Percentiles rank a stretch among this genome's conserved stretches.
These are phyloP conservation scores for Pagetopsis macropterus DNA, from an alignment of 2,797 vertebrate species.

Conservation along the genomic window DNA sequence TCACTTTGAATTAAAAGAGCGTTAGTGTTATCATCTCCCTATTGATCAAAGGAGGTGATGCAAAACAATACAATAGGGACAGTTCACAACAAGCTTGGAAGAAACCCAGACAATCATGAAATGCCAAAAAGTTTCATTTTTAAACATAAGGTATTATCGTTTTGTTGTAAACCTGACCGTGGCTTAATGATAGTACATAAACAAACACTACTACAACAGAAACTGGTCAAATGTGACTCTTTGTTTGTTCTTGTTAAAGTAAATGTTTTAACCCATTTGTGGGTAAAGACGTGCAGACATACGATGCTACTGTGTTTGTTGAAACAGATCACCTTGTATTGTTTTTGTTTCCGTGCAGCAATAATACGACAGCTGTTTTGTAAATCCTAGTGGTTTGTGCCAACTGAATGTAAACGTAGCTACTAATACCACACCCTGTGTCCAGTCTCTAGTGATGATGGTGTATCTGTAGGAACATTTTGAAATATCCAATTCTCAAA, in stretches of 20 bases:
- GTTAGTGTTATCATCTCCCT: not conserved
- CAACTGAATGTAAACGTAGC: constrained; percentile 73
- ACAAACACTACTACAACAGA: constrained; percentile 30
- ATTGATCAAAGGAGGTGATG: not conserved
- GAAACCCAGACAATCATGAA: constrained; percentile 70
- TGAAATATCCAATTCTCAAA: constrained; percentile 54
- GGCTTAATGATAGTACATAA: constrained; percentile 37
- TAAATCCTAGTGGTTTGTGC: constrained; percentile 72
- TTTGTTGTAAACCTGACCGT: constrained; percentile 35
- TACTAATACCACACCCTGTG: constrained; percentile 44
- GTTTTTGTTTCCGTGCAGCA: constrained; percentile 43
- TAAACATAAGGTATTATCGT: not conserved
- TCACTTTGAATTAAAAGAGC: not conserved
- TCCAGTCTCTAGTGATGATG: constrained; percentile 48
- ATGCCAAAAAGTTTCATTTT: constrained; percentile 69
- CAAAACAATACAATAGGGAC: not conserved
- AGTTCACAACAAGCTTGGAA: constrained; percentile 6
- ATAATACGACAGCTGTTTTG: constrained; percentile 43
- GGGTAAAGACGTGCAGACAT: too few relatives aligned
- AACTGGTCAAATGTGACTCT: constrained; percentile 21
- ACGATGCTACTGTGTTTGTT: too few relatives aligned
- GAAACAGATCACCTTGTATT: constrained; percentile 38
- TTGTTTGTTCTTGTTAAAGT: too few relatives aligned
- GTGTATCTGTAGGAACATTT: constrained; percentile 36
- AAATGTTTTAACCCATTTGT: too few relatives aligned